Percentiles rank a stretch among this genome's conserved stretches.
Conservation (phyloP, 1,140 invertebrate species). For the Zaprionus davidi region DNA sequence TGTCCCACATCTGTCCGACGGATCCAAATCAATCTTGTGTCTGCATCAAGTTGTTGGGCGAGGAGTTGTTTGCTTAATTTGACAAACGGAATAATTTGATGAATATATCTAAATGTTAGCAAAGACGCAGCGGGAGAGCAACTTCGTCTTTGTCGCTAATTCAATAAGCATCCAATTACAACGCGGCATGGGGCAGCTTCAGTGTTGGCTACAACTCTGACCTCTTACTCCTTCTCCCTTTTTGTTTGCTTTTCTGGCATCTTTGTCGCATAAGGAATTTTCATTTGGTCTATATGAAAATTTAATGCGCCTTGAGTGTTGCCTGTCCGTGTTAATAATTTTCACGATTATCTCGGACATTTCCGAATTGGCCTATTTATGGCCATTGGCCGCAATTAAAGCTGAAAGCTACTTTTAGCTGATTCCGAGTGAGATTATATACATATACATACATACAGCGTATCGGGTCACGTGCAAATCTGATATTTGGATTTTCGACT, state of each 20-base stretch:
- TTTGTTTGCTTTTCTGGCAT: neutral
- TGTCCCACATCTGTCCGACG: conserved; percentile 35
- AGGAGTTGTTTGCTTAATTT: conserved; percentile 78
- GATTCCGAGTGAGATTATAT: neutral
- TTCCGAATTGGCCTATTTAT: conserved; percentile 27
- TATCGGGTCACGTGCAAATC: conserved; percentile 40
- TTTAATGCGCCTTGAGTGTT: conserved; percentile 68
- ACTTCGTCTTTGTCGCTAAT: conserved; percentile 69
- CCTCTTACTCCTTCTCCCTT: neutral
- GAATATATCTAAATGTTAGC: conserved; percentile 75
- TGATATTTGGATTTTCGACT: conserved; percentile 33
- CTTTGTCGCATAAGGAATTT: conserved; percentile 57
- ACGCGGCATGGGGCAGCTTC: conserved; percentile 49
- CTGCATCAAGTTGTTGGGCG: conserved; percentile 38
- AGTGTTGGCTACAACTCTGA: neutral
- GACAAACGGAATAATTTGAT: conserved; percentile 82
- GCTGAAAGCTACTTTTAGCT: neutral
- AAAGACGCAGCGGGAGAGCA: conserved; percentile 49
- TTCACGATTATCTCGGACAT: conserved; percentile 50
- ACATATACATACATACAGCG: neutral
- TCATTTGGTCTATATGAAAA: conserved; percentile 64
- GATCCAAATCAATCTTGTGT: conserved; percentile 73
- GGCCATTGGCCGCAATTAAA: conserved; percentile 16
- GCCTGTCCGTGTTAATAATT: conserved; percentile 52
- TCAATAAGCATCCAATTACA: conserved; percentile 83